Evolutionary conservation across 2,888 invertebrate species (phyloP), one percentile per base, ranked within the genome.

Genomic region (Altica lythri): DNA sequence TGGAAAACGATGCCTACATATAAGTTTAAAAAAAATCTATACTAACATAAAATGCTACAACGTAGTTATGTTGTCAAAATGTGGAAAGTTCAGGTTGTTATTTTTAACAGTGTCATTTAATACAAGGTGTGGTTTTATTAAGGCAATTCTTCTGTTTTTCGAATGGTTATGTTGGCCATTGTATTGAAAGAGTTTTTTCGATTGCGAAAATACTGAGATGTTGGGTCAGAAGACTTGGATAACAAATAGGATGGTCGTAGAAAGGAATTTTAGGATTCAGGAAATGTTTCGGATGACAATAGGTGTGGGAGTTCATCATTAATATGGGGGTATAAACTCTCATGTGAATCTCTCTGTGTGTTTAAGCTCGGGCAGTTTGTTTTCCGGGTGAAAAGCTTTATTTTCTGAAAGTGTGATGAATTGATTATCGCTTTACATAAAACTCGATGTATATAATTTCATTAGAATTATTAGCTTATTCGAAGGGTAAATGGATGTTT

Each of bases 101-200:
- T n/a, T n/a, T n/a, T n/a, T n/a, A n/a, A n/a, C n/a, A n/a, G n/a
- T n/a, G n/a, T n/a, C n/a, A n/a, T n/a, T n/a, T n/a, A 40, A 40
- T 40, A 22, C 22, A 12, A 40, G 40, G 22, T 25, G 40, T n/a
- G 40, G 40, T 40, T 40, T 40, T 40, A 40, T 40, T 22, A 22
- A 13, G 12, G 40, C 40, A 40, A 40, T 40, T 40, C 40, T n/a
- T n/a, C n/a, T n/a, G n/a, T 40, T 40, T 40, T 22, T 25, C 22
- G 22, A 40, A 40, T 9, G 40, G 40, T 40, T 40, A 40, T 38
- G 18, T 40, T 13, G 40, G 25, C 10, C 40, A 22, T 40, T 40
- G 40, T 40, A 40, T 25, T 40, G 22, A 40, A 40, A 19, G 40
- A 40, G 40, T 40, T 40, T 40, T 40, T 40, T 40, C 22, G 34